These are phyloP conservation scores for Euphysa ruthae DNA, from an alignment of 30 jellyfish, hydroid and myxozoan species.

Conservation along the genomic window DNA sequence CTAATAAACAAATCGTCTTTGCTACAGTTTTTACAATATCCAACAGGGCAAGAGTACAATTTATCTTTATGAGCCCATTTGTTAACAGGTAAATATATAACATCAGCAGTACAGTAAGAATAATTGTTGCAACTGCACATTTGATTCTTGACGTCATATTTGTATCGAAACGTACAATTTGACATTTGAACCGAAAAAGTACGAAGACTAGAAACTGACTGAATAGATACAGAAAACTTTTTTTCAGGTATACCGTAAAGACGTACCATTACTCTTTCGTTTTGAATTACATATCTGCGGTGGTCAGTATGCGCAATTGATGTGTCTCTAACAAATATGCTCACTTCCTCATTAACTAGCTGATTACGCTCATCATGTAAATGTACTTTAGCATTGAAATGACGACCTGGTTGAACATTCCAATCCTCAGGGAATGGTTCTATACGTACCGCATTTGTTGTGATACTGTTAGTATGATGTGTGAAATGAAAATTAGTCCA, in stretches of 20 bases:
- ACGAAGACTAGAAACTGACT: not conserved
- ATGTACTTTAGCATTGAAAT: not conserved
- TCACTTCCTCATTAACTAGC: not conserved
- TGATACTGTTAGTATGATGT: not conserved
- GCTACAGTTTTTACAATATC: not conserved
- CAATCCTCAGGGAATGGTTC: not conserved
- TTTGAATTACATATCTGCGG: not conserved
- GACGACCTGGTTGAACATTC: conserved; percentile 8
- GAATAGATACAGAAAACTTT: not conserved
- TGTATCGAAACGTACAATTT: conserved; percentile 12
- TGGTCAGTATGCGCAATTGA: not conserved
- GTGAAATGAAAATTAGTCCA: conserved; percentile 7
- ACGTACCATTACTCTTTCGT: not conserved
- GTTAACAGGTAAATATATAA: not conserved
- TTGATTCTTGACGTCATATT: not conserved
- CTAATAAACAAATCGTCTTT: not conserved
- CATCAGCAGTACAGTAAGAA: not conserved
- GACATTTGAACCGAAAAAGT: not conserved
- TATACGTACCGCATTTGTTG: conserved; percentile 2
- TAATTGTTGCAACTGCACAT: not conserved
- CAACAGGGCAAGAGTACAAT: not conserved
- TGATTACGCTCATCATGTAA: not conserved
- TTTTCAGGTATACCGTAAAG: not conserved
- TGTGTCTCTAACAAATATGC: not conserved
- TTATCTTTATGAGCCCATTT: not conserved